Evolutionary conservation across 2,113 vertebrate species (phyloP), one percentile per base, ranked within the genome.

Genomic region (Callopanchax toddi): DNA sequence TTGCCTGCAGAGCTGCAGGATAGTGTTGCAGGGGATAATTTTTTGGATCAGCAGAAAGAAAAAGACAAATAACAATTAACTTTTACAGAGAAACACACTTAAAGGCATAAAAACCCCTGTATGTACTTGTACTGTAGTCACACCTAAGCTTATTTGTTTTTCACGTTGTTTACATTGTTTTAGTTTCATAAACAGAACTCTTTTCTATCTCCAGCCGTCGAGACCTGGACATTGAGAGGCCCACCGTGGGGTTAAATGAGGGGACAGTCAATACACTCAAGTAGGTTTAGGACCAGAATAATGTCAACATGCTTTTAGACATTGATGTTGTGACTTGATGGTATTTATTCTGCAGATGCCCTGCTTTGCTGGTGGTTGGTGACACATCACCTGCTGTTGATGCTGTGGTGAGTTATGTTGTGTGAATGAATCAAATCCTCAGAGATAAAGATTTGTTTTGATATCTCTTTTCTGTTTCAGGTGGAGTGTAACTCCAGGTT

Each of bases 401-500:
- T 56, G 94, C 95, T 59, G 97, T 98, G 94, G 97, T 98, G 89
- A 49, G 95, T 94, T 46, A 9, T 11, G 12, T 15, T 16, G 0
- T n/a, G 11, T 46, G 34, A 18, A 21, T 18, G 13, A 11, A n/a
- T 7, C 7, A 25, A 12, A 25, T 18, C 53, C 1, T 7, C 6
- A 1, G 22, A 49, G 3, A 42, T 37, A 32, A 32, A 32, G 6
- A 3, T 37, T 37, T 6, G 4, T 32, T 12, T 5, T 32, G 12
- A 21, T 13, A 5, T 20, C n/a, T 67, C 5, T 16, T 55, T 63
- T 6, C 16, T 74, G 45, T 83, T 93, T 76, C 69, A 99, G 97
- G 97, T 99, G 83, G 97, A 99, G 91, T 99, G 97, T 82, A 99
- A 99, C 87, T 96, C 97, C 73, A 95, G 96, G 82, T 93, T 98